Evolutionary conservation across 2,797 vertebrate species (phyloP).

Genomic region (Pipistrellus pipistrellus): DNA sequence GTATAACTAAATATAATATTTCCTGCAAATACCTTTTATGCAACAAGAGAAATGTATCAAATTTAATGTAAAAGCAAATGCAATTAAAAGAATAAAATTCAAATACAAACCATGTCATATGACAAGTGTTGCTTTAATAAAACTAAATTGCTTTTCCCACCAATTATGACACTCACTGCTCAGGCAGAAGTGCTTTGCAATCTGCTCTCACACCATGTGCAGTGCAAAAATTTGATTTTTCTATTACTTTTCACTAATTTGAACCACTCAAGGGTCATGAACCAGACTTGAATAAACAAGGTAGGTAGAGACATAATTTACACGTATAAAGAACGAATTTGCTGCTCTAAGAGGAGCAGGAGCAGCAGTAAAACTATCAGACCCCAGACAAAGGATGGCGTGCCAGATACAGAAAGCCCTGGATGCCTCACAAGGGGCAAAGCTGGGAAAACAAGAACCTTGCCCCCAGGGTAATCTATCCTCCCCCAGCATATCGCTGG

Average conservation of each 20-base stretch:
- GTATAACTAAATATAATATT: not conserved
- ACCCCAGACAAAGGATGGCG: no score
- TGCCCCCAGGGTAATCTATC: no score
- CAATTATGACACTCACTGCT: not conserved
- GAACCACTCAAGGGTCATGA: not conserved
- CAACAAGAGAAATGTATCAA: not conserved
- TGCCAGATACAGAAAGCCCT: no score
- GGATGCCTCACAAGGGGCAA: no score
- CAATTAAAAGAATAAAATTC: constrained; percentile 8
- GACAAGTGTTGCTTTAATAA: constrained; percentile 42
- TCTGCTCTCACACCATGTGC: not conserved
- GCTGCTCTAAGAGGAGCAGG: not conserved
- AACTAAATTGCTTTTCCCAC: not conserved
- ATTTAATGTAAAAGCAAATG: not conserved
- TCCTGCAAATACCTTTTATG: not conserved
- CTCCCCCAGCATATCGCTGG: no score
- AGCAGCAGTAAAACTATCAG: not conserved
- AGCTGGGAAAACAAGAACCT: no score
- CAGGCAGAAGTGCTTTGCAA: not conserved
- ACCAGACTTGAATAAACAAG: not conserved
- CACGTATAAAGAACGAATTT: not conserved
- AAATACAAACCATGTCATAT: constrained; percentile 6
- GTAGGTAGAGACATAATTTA: not conserved
- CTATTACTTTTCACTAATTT: constrained; percentile 21
- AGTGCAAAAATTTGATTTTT: constrained; percentile 37